Base-by-base conservation (phyloP, 2,113 vertebrate genomes). In the Ranitomeya variabilis region DNA sequence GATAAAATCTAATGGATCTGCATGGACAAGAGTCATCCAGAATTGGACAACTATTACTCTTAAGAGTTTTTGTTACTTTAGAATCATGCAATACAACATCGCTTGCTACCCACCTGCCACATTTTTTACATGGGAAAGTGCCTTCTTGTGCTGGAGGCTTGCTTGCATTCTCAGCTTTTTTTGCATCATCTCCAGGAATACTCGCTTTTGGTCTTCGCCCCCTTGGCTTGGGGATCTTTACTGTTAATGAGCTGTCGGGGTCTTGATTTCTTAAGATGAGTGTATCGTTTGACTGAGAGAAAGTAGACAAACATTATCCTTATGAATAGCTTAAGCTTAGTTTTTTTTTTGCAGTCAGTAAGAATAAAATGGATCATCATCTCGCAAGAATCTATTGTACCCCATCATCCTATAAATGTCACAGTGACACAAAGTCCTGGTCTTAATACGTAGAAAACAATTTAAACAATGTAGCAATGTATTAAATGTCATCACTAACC, bases 81-180 rank as follows among this genome's bases (percentile, higher is more conserved):
- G 5, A 57, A 57, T 11, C 55, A 57, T 57, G 55, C 55, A 57
- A 13, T 57, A 2, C 55, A 57, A 7, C 26, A 31, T 57, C 7
- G 1, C 55, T 57, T 16, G 51, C 13, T 14, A 87, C 94, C 94
- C 92, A 99, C 98, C 98, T 98, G 95, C 98, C 98, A 80, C 98
- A 99, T 91, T 99, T 99, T 95, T 99, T 99, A 95, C 98, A 99
- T 76, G 98, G 98, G 93, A 99, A 99, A n/a, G 96, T 97, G 80
- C 96, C 98, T 90, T 99, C 98, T 90, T 95, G 96, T 66, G 91
- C 94, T 3, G 95, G 90, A 62, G 55, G 92, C 90, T 98, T 98
- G 92, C 55, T 95, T 88, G 91, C 90, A 0, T 92, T 62, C 51
- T 95, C 95, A 10, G 89, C 23, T 55, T 67, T 91, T 92, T 93